These are phyloP conservation scores for Alces alces DNA, from an alignment of 2,113 vertebrate species.

Conservation along the genomic window DNA sequence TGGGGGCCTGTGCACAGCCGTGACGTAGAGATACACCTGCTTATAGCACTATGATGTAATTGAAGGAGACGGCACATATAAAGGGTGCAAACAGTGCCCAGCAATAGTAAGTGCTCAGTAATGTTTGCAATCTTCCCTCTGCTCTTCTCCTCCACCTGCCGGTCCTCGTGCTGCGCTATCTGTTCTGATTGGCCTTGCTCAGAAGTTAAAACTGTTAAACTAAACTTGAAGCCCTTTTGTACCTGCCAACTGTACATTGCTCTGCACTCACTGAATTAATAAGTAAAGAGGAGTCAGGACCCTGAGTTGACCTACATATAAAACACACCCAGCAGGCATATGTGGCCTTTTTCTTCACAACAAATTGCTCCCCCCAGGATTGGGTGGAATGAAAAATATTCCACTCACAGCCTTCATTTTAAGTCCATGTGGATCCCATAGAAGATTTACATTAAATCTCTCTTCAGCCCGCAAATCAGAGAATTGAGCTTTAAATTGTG, in stretches of 20 bases:
- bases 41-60: background rate
- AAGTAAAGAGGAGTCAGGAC: constrained; percentile 2
- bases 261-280: constrained; percentile 17
- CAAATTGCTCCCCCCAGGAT: background rate
- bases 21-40: background rate
- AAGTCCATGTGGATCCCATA: background rate
- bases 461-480: background rate
- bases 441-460: background rate
- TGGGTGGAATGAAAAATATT: background rate
- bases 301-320: background rate
- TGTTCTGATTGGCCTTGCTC: background rate
- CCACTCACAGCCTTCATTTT: background rate
- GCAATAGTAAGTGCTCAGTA: background rate
- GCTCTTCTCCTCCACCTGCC: background rate
- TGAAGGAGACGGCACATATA: background rate
- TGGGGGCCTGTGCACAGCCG: background rate
- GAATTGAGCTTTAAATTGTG: background rate
- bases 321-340: background rate
- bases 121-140: background rate
- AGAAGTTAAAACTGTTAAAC: background rate
- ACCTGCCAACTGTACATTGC: background rate
- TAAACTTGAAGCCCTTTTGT: background rate
- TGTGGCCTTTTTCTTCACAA: background rate
- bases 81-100: background rate
- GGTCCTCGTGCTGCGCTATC: background rate